These are phyloP conservation scores for Selenia dentaria DNA, from an alignment of 2,888 invertebrate genomes.

Conservation along the genomic window DNA sequence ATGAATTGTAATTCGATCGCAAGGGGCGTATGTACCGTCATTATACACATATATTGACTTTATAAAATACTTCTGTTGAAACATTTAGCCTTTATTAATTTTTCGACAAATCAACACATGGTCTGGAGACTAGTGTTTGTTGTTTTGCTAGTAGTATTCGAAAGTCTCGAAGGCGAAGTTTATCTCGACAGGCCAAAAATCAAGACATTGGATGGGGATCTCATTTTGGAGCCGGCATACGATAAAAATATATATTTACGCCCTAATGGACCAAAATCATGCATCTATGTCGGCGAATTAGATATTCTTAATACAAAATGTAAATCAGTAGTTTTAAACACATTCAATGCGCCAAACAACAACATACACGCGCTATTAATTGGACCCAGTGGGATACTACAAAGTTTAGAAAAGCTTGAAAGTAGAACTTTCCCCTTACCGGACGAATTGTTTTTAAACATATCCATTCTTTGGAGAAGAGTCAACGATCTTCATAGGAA, in stretches of 20 bases:
- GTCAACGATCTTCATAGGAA: slow-evolving; percentile 60
- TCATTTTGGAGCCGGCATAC: slow-evolving; percentile 90
- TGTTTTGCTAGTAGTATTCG: slow-evolving; percentile 45
- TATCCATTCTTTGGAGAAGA: slow-evolving; percentile 53
- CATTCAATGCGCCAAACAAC: slow-evolving; percentile 26
- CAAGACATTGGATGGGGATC: slow-evolving; percentile 89
- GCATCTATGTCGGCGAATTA: slow-evolving; percentile 88
- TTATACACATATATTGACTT: not conserved
- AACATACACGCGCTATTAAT: slow-evolving; percentile 39
- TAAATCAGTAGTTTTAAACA: slow-evolving; percentile 38
- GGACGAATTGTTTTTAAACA: slow-evolving; percentile 44
- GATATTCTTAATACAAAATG: slow-evolving; percentile 83
- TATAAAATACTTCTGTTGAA: not conserved
- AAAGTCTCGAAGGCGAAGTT: slow-evolving; percentile 76
- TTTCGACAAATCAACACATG: slow-evolving; percentile 39
- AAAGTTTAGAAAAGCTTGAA: slow-evolving; percentile 59
- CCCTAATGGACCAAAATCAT: slow-evolving; percentile 87
- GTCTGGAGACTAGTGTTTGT: slow-evolving; percentile 42
- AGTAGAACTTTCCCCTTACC: slow-evolving; percentile 36
- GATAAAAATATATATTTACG: slow-evolving; percentile 91
- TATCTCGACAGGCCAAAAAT: slow-evolving; percentile 84
- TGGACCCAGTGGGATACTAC: slow-evolving; percentile 47
- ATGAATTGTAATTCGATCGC: not conserved
- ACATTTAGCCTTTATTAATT: slow-evolving; percentile 29
- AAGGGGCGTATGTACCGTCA: not conserved